These are phyloP conservation scores for Eulemur coronatus DNA, from an alignment of 2,797 vertebrate genomes.

Conservation along the genomic window DNA sequence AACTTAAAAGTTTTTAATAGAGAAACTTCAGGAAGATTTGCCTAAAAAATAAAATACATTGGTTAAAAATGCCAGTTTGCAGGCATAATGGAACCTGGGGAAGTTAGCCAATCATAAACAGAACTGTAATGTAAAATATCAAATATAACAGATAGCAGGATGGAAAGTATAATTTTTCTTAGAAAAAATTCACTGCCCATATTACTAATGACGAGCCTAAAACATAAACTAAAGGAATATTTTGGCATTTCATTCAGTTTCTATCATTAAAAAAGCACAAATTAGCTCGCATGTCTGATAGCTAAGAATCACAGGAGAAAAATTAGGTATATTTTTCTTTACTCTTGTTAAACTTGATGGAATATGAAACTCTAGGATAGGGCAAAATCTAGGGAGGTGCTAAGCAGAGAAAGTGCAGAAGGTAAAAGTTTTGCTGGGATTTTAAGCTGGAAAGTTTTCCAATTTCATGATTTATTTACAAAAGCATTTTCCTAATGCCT, in stretches of 20 bases:
- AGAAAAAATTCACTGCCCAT: neutral
- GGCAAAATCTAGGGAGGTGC: neutral
- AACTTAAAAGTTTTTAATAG: constrained; percentile 73
- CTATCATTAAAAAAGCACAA: constrained; percentile 10
- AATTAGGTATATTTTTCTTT: neutral
- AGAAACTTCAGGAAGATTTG: constrained; percentile 68
- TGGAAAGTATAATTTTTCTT: constrained; percentile 9
- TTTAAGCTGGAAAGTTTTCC: neutral
- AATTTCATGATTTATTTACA: neutral
- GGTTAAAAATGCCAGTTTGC: constrained; percentile 21
- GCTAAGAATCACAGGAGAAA: neutral
- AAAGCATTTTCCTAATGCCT: neutral
- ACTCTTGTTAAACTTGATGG: neutral
- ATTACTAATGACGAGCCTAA: neutral
- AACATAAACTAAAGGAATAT: neutral
- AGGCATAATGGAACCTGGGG: neutral
- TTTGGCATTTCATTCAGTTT: constrained; percentile 3
- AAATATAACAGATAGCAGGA: neutral
- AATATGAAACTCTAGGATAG: neutral
- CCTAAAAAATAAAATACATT: constrained; percentile 69
- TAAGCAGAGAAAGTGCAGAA: neutral
- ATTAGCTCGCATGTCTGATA: neutral
- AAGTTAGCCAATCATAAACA: neutral
- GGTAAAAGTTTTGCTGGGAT: neutral
- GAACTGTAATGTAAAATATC: neutral